Conservation (phyloP, 2,888 invertebrate species). For the Horisme vitalbata region DNA sequence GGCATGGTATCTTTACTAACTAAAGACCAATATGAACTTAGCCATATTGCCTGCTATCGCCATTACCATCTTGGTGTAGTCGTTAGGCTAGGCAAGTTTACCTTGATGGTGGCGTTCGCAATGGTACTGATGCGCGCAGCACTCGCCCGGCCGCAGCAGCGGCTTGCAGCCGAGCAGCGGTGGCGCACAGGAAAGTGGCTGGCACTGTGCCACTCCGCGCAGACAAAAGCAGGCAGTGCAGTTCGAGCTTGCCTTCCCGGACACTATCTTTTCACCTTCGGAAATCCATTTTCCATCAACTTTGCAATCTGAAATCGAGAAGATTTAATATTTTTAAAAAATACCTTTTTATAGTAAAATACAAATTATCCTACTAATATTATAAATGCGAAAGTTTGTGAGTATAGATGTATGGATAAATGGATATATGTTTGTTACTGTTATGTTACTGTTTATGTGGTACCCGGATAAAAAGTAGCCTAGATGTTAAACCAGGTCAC, state of each 20-base stretch:
- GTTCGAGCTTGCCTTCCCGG: constrained; percentile 76
- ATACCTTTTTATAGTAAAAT: no score
- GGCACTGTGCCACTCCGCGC: constrained; percentile 88
- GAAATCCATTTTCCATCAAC: constrained; percentile 83
- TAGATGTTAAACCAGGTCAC: no score
- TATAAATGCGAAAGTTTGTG: no score
- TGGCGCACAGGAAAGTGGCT: constrained; percentile 89
- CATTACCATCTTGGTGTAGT: no score
- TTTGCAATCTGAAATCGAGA: constrained; percentile 82
- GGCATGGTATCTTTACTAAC: no score
- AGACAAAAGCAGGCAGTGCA: constrained; percentile 93
- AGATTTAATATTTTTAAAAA: neutral
- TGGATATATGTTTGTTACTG: no score
- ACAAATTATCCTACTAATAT: no score
- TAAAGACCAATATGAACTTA: no score
- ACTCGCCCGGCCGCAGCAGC: constrained; percentile 88
- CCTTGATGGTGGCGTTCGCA: constrained; percentile 78
- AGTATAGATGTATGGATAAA: no score
- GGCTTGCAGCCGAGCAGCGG: constrained; percentile 89
- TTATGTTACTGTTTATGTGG: no score
- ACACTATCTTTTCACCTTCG: constrained; percentile 87
- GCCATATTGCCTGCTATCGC: neutral
- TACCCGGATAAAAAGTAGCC: no score
- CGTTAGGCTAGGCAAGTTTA: constrained; percentile 1
- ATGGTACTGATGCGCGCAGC: constrained; percentile 92